A percentile compares a stretch with the other conserved stretches of the same genome.
Conservation (phyloP, 2,797 vertebrate genomes). For the Selene dorsalis region DNA sequence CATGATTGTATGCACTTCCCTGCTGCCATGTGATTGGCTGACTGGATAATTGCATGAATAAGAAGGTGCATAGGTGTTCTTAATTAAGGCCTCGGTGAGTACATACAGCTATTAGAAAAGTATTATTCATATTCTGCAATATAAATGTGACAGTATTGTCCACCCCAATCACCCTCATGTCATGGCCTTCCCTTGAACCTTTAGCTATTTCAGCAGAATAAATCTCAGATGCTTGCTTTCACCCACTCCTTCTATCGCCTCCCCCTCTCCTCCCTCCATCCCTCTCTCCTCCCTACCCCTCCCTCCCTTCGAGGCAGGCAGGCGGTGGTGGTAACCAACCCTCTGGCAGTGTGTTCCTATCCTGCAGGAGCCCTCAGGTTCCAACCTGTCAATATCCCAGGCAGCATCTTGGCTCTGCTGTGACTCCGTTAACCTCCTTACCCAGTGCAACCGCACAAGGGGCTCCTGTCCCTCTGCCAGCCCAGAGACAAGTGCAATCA, state of each 20-base stretch:
- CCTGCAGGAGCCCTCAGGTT: conserved; percentile 89
- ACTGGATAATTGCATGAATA: neutral
- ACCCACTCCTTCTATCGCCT: conserved; percentile 47
- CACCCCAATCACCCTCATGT: conserved; percentile 8
- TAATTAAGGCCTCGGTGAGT: neutral
- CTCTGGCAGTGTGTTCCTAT: conserved; percentile 88
- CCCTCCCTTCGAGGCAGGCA: conserved; percentile 76
- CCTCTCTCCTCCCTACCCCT: conserved; percentile 43
- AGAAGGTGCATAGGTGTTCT: neutral
- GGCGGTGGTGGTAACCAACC: conserved; percentile 83
- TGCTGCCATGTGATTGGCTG: neutral
- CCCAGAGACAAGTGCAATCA: conserved; percentile 63
- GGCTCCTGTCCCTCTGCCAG: conserved; percentile 74
- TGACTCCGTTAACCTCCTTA: conserved; percentile 84
- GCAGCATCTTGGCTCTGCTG: conserved; percentile 76
- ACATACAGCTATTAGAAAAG: neutral
- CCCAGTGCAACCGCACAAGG: conserved; percentile 73
- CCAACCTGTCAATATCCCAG: conserved; percentile 88
- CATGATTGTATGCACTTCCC: neutral
- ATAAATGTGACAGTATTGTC: neutral
- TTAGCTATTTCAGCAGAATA: conserved; percentile 20
- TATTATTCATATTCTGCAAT: neutral
- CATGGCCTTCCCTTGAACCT: conserved; percentile 26
- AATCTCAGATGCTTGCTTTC: conserved; percentile 57
- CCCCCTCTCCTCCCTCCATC: conserved; percentile 42